phyloP scores from a whole-genome alignment of 2,113 vertebrate species.

The Zootoca vivipara region DNA sequence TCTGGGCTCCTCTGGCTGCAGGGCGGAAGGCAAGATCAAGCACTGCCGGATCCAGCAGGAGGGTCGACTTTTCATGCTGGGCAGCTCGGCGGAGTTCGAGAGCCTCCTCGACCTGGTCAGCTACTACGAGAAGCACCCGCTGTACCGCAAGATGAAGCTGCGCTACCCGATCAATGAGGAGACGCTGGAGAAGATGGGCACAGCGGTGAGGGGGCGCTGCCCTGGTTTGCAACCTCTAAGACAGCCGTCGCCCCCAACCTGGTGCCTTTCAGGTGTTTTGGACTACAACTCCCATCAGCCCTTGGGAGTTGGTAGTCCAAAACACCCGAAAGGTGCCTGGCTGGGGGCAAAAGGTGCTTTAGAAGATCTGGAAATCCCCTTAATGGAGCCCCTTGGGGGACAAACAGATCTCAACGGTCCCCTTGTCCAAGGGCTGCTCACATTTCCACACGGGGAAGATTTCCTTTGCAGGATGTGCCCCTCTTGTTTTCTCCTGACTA shows the following conservation, averaged over 20 bases:
- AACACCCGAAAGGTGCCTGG: fast-evolving
- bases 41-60: slow-evolving; percentile 90
- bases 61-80: slow-evolving; percentile 87
- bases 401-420: no score
- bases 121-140: slow-evolving; percentile 87
- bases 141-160: slow-evolving; percentile 89
- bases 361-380: background rate
- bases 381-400: background rate
- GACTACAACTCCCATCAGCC: background rate
- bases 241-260: background rate
- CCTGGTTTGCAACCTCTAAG: no score
- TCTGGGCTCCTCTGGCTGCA: slow-evolving; percentile 36
- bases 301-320: no score
- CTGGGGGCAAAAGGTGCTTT: background rate
- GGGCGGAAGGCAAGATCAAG: slow-evolving; percentile 89
- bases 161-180: slow-evolving; percentile 90
- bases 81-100: slow-evolving; percentile 87
- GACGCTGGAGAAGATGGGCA: slow-evolving; percentile 88
- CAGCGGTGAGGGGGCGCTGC: slow-evolving; percentile 71
- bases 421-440: background rate
- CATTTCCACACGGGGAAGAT: background rate
- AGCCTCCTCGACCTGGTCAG: slow-evolving; percentile 86
- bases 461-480: background rate
- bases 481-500: background rate
- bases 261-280: background rate